These are phyloP conservation scores for Megaleporinus macrocephalus DNA, from an alignment of 2,113 vertebrate species.

Conservation along the genomic window DNA sequence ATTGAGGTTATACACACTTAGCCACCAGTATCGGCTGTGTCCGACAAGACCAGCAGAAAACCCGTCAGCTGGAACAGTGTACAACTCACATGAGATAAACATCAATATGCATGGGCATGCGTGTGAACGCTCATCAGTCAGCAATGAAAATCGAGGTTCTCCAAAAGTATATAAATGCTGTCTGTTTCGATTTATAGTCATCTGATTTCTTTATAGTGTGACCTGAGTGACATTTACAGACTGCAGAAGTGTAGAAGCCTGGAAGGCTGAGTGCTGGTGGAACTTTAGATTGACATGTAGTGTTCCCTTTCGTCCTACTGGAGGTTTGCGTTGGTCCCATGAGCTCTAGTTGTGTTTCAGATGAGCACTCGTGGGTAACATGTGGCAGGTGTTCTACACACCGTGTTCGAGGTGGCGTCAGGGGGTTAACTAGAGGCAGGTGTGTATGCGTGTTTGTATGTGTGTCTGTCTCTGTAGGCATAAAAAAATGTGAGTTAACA, in stretches of 20 bases:
- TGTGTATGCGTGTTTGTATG: constrained; percentile 7
- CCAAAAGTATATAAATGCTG: neutral
- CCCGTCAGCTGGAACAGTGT: constrained; percentile 76
- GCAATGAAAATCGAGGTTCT: neutral
- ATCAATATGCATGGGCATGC: neutral
- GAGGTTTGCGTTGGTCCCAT: neutral
- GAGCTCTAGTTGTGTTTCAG: constrained; percentile 11
- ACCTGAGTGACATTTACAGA: neutral
- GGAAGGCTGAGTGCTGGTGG: neutral
- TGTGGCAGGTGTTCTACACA: constrained; percentile 40
- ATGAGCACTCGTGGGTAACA: constrained; percentile 26
- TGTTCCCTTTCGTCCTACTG: neutral
- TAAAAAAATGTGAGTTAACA: constrained; percentile 11
- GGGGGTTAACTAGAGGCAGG: constrained; percentile 26
- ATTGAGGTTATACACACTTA: constrained; percentile 80
- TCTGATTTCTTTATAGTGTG: constrained; percentile 7
- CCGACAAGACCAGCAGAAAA: constrained; percentile 75
- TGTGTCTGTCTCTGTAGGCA: neutral
- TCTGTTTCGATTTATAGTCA: constrained; percentile 6
- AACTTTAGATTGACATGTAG: neutral
- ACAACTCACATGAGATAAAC: constrained; percentile 33
- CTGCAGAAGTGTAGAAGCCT: neutral
- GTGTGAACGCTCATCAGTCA: neutral
- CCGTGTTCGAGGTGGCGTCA: constrained; percentile 27
- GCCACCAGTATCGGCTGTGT: constrained; percentile 69